Conservation (phyloP, 1,140 invertebrate species). For the Leptonema lineaticorne region DNA sequence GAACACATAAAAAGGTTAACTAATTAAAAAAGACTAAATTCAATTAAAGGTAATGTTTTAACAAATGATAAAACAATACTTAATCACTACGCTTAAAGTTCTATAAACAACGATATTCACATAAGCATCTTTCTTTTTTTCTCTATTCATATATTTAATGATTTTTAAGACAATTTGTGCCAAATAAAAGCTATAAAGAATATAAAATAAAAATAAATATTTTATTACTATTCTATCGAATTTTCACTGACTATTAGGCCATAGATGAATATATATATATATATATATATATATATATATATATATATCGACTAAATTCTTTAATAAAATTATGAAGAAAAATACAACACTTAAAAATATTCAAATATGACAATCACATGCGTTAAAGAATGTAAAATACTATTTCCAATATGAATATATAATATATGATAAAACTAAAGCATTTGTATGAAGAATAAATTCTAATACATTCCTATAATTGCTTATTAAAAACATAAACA, state of each 20-base stretch:
- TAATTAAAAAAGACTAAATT: neutral
- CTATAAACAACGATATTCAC: conserved; percentile 9
- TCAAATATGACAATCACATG: neutral
- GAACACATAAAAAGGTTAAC: conserved; percentile 14
- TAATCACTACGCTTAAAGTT: neutral
- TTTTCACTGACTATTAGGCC: conserved; percentile 3
- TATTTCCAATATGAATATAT: neutral
- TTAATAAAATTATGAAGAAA: conserved; percentile 3
- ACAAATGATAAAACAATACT: conserved; percentile 16
- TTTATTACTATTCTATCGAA: neutral
- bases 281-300: too few species aligned
- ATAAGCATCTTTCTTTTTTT: too few species aligned
- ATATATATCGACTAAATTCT: too few species aligned
- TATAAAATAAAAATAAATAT: conserved; percentile 9
- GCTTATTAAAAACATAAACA: too few species aligned
- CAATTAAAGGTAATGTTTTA: conserved; percentile 1
- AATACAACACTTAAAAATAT: conserved; percentile 15
- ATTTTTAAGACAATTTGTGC: conserved; percentile 14
- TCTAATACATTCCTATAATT: too few species aligned
- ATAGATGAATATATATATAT: neutral
- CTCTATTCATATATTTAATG: neutral
- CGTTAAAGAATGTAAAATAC: neutral
- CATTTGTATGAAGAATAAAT: too few species aligned
- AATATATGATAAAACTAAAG: too few species aligned
- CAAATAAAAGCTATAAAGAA: conserved; percentile 4